Base-by-base conservation (phyloP, 1,140 invertebrate species). In the Zaprionus africanus region DNA sequence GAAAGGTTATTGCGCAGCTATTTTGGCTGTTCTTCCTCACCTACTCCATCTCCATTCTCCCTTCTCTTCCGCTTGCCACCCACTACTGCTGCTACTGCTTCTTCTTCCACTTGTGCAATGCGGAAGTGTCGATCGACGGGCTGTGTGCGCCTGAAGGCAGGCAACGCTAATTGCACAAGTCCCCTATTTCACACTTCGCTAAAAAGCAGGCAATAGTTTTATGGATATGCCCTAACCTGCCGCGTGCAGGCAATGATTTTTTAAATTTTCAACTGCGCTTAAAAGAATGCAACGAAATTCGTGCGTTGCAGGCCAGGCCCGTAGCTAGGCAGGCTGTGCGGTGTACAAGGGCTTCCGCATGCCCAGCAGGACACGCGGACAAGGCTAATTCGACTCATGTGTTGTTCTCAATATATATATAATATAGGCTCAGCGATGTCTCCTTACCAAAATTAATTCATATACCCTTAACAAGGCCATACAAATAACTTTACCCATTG, bases 1-100 rank as follows among this genome's bases (percentile, higher is more conserved):
- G 71, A 79, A 79, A 85, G 78, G 76, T 69, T 72, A 65, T 38
- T 66, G 24, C 41, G 53, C 36, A 64, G 73, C 63, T 11, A 15
- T 5, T 51, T 51, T 24, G 7, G 19, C 46, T 24, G 4, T 26
- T 56, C 5, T 38, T 38, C 28, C 22, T 13, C n/a, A 24, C 4
- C 17, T 68, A 4, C 36, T 58, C 6, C 15, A 17, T 46, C 41
- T 43, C 6, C 41, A 5, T 15, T 9, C 9, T n/a, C 2, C 49
- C 5, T 57, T 11, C 26, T 31, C 43, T 34, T 51, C 2, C 6
- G 41, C 22, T n/a, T 19, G 38, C 19, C 19, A 13, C 36, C 17
- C 31, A 34, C 31, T 51, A 5, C 24, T 15, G 13, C 46, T 13
- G 31, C 41, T 4, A 6, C 7, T 51, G n/a, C 46, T 31, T 11